Evolutionary conservation across 2,888 invertebrate species (phyloP).

Genomic region (Boloria selene): DNA sequence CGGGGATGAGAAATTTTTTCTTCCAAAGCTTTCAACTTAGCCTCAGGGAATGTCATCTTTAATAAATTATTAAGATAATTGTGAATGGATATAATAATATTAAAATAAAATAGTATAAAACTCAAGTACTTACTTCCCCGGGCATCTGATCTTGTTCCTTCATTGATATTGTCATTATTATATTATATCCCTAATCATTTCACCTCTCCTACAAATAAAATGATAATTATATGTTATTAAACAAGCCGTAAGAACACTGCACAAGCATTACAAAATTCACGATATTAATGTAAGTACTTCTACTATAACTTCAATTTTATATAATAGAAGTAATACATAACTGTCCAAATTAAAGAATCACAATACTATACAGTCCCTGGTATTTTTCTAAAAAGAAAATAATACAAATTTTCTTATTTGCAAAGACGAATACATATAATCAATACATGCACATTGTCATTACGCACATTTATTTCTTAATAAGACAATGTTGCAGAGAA

Average conservation of each 20-base stretch:
- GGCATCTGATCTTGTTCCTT: slow-evolving; percentile 78
- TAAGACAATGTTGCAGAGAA: slow-evolving; percentile 5
- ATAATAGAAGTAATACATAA: not conserved
- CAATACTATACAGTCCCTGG: not conserved
- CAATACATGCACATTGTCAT: slow-evolving; percentile 41
- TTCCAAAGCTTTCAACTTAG: slow-evolving; percentile 93
- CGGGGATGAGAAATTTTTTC: slow-evolving; percentile 97
- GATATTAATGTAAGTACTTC: slow-evolving; percentile 28
- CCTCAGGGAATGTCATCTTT: slow-evolving; percentile 88
- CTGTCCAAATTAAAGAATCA: slow-evolving; percentile 1
- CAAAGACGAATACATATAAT: slow-evolving; percentile 40
- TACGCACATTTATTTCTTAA: slow-evolving; percentile 20
- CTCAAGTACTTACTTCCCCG: slow-evolving; percentile 65
- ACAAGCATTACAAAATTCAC: slow-evolving; percentile 1
- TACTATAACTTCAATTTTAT: slow-evolving; percentile 4
- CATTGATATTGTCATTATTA: slow-evolving; percentile 81
- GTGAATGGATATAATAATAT: not conserved
- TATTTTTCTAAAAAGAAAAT: slow-evolving; percentile 21
- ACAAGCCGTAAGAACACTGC: not conserved
- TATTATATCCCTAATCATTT: slow-evolving; percentile 69
- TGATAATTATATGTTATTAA: slow-evolving; percentile 12
- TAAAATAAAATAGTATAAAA: no score
- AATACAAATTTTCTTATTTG: slow-evolving; percentile 35
- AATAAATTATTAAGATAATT: slow-evolving; percentile 27
- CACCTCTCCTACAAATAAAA: slow-evolving; percentile 45